These are phyloP conservation scores for Tragelaphus strepsiceros DNA, from an alignment of 2,113 vertebrate species.

Conservation along the genomic window DNA sequence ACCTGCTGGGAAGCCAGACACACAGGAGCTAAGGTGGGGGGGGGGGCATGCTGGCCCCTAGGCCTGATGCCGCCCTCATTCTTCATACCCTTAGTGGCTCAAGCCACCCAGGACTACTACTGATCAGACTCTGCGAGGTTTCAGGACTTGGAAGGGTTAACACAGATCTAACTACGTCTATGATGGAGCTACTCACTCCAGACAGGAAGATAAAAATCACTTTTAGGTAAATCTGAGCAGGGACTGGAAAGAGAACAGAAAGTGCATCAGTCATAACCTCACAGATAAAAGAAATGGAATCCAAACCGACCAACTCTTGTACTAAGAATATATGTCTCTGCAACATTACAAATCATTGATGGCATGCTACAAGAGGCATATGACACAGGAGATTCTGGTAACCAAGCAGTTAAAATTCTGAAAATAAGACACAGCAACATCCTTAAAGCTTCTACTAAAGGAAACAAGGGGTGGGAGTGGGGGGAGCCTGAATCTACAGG, in stretches of 20 bases:
- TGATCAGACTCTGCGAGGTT: not conserved
- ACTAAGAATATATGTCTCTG: not conserved
- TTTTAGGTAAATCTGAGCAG: not conserved
- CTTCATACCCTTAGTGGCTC: not conserved
- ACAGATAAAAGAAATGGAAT: not conserved
- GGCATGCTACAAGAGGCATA: not conserved
- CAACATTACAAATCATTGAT: not conserved
- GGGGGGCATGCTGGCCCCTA: not conserved
- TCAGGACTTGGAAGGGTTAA: not conserved
- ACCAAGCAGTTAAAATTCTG: not conserved
- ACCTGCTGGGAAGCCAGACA: not conserved
- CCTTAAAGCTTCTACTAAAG: not conserved
- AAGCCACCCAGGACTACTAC: not conserved
- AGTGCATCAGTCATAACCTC: not conserved
- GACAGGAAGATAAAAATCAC: not conserved
- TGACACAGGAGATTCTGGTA: not conserved
- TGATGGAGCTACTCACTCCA: not conserved
- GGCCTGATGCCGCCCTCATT: not conserved
- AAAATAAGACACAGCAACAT: slow-evolving; percentile 4
- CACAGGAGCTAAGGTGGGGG: not conserved
- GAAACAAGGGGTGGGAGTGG: not conserved
- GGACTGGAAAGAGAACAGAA: not conserved
- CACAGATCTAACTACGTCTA: not conserved
- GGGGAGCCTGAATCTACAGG: not conserved
- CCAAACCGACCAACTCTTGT: not conserved